Base-by-base conservation (phyloP, 30 jellyfish, hydroid and myxozoan species). In the Chironex yamaguchii region DNA sequence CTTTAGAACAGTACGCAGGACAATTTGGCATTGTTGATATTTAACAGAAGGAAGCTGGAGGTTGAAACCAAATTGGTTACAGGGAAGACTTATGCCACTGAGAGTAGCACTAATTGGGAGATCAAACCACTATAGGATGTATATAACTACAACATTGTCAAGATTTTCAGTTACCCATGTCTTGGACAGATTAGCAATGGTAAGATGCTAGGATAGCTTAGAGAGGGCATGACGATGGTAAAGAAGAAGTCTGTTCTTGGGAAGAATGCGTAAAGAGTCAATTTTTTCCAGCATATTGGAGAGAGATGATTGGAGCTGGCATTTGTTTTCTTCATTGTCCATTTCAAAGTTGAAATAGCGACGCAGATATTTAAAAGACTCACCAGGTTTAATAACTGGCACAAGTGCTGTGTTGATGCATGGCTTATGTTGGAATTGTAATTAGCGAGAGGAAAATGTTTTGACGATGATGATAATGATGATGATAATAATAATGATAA, bases 61-160 rank as follows among this genome's bases (percentile, higher is more conserved):
- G 35, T 34, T 70, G 1, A 70, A 68, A 2, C 84, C 84, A 34
- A 70, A 34, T 48, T 70, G 68, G 63, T 50, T 31, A 23, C 26
- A 34, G 3, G 52, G 13, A 20, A 70, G 69, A 29, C 36, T 35
- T 2, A 70, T 33, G 33, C 84, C 68, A 70, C 84, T 70, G 6
- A 70, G 49, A 13, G 84, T 31, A 70, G 84, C 68, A 26, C 70
- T 70, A 33, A 70, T 35, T 2, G 84, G 84, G 14, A 70, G 31
- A 3, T 70, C 84, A 28, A 70, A 49, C 69, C 84, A 70, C 2
- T 34, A 36, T 30, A 35, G 84, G 33, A 70, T 22, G 24, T 1
- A 70, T 36, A 12, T 34, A 9, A 25, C 14, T 0, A 34, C 84
- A 2, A 29, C 29, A 42, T 70, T 70, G 27, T 70, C 84, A 25